Conservation (phyloP, 2,888 invertebrate genomes). For the Pachydiplax longipennis region DNA sequence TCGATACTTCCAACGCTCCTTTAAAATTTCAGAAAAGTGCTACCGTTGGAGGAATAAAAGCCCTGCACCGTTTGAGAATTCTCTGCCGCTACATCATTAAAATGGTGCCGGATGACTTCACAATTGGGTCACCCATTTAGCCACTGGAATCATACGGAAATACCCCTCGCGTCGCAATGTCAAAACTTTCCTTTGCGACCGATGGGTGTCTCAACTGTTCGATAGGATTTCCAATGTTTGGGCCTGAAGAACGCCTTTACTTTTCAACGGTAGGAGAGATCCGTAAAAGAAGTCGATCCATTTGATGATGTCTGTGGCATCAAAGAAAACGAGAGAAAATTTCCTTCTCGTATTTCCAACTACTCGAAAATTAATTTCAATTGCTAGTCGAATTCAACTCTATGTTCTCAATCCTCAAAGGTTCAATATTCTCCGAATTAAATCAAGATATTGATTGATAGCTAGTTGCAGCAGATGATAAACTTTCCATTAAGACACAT, state of each 20-base stretch:
- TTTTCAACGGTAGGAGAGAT: no score
- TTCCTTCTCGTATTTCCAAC: no score
- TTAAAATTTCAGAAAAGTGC: not conserved
- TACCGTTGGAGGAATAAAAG: not conserved
- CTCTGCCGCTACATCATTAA: not conserved
- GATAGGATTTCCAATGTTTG: not conserved
- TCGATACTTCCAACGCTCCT: not conserved
- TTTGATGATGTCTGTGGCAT: no score
- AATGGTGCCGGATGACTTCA: not conserved
- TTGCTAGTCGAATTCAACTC: no score
- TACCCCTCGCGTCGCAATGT: not conserved
- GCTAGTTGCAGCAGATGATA: no score
- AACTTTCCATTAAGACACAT: no score
- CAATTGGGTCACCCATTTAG: not conserved
- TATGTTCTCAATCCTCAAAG: no score
- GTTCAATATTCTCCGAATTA: no score
- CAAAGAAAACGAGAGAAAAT: no score
- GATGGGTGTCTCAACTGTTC: not conserved
- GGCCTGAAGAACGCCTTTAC: not conserved
- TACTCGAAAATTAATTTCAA: no score
- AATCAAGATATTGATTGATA: no score
- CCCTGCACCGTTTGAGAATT: not conserved
- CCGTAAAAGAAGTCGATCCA: no score
- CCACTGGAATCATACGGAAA: not conserved
- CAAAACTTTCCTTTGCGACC: not conserved